Base-by-base conservation (phyloP, 1,140 invertebrate genomes). In the Colletes gigas region DNA sequence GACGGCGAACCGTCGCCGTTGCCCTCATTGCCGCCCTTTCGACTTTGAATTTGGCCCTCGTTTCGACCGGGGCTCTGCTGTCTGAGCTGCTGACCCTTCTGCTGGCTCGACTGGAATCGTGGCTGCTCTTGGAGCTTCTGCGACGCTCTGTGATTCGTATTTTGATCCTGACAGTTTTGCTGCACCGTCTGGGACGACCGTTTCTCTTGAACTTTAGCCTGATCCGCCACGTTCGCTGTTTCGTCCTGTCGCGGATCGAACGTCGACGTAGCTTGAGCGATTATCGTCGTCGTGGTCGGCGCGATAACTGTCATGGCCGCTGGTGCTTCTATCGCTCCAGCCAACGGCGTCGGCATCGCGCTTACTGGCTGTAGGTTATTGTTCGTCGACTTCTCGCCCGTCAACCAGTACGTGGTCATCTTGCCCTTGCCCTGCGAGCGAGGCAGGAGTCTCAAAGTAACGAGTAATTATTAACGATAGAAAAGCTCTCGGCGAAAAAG, bases 401-500 rank as follows among this genome's bases (percentile, higher is more conserved):
- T 94, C 41, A 99, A 93, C 98, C 98, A 99, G 91, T 98, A 98
- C 8, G 98, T 99, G 68, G 96, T 96, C 95, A 98, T 96, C 90
- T 95, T 95, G 57, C 97, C 97, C 94, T 98, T 98, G n/a, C 97
- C 97, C 96, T 97, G 90, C 4, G 7, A 4, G 5, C 17, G 44
- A 17, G 3, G 19, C 1, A 60, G 0, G 10, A 12, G 44, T 7
- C 5, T 44, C 6, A 44, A 44, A 44, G 5, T 44, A 30, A 30
- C 30, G 30, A 30, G 30, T 30, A 30, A 30, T 30, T 30, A 30
- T 30, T 30, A 30, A 30, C 30, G 30, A 2, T 1, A 30, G 30
- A 30, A 30, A 44, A 9, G 44, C 3, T 44, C 8, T 44, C 5
- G 1, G 10, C n/a, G 15, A 3, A n/a, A 1, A 30, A 30, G 30